Base-by-base conservation (phyloP, 2,797 vertebrate species). In the Amblyraja radiata region DNA sequence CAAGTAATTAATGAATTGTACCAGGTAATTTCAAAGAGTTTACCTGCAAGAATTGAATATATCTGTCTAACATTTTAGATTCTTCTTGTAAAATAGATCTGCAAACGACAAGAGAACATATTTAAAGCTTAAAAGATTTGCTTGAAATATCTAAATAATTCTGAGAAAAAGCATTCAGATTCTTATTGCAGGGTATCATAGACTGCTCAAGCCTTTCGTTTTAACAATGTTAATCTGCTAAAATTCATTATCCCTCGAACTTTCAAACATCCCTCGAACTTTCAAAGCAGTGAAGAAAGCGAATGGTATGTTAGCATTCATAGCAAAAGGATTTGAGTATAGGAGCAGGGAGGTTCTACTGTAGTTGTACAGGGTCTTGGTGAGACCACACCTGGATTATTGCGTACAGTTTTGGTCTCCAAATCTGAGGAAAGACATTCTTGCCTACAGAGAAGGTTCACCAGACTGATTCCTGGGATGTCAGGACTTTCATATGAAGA, bases 21-120 rank as follows among this genome's bases (percentile, higher is more conserved):
- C 8, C 61, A 68, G 61, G 36, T 32, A 14, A 73, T 68, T 68
- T 88, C 32, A 61, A 61, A 71, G 93, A 54, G 36, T 96, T 95
- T 95, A 98, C 98, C 98, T 97, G 97, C 83, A 98, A 95, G 93
- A 95, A 91, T 83, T 94, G 71, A 93, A 97, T 94, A 81, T 96
- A 95, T 88, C 83, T 95, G 93, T 96, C 96, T 94, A 98, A 93
- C 0, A 90, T 93, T 25, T 93, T 94, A 94, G 96, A 97, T 94
- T 98, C 97, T 39, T 97, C 96, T 2, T 94, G 94, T 32, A 98
- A 94, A 93, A 97, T 88, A 78, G 94, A 96, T 95, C 98, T 98
- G 95, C 90, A 84, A 93, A 94, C 58, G 71, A 28, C 14, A 58
- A 84, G 18, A 10, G 86, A 65, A 80, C 28, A 78, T 93, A 78